Evolutionary conservation across 2,888 invertebrate genomes (phyloP), one percentile per base, ranked within the genome.

Genomic region (Timema podura): DNA sequence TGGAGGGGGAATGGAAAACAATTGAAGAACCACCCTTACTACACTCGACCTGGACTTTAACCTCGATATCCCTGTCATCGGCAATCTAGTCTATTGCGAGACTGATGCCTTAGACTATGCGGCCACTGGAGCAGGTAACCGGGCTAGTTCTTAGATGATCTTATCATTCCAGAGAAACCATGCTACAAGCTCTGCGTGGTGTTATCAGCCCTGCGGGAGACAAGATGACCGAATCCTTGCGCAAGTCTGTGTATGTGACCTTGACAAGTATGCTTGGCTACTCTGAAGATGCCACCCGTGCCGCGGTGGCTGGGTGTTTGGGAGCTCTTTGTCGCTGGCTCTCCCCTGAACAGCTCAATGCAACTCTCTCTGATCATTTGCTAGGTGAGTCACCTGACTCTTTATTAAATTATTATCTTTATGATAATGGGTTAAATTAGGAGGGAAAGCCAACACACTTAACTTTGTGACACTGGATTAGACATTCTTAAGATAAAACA

Each of bases 141-240:
- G 30, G 3, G 30, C 30, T 30, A 30, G 3, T 30, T 30, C 3
- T 30, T 30, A 30, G 30, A 11, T 13, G n/a, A 8, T 16, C 49
- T 6, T 7, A 67, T 68, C 67, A 49, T 68, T 77, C 71, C 77
- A 90, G 94, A 75, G 98, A 98, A 83, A 97, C 98, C 5, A 93
- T 93, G 87, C 83, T 98, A 72, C 95, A 96, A 81, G 96, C 96
- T 6, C 82, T 98, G 74, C 86, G 97, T 73, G 91, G 91, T 74
- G 90, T 95, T 68, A 88, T 96, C 74, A 87, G 88, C 13, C 91
- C 91, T 16, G 94, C 93, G 45, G 96, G 95, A 0, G 90, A 91
- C 76, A 96, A 95, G 84, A 92, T 96, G 90, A 89, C 92, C 0
- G 94, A 93, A 69, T 84, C 88, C 2, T 85, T 94, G 65, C 88